These are phyloP conservation scores for Catocala fraxini DNA, from an alignment of 2,888 invertebrate genomes.

Conservation along the genomic window DNA sequence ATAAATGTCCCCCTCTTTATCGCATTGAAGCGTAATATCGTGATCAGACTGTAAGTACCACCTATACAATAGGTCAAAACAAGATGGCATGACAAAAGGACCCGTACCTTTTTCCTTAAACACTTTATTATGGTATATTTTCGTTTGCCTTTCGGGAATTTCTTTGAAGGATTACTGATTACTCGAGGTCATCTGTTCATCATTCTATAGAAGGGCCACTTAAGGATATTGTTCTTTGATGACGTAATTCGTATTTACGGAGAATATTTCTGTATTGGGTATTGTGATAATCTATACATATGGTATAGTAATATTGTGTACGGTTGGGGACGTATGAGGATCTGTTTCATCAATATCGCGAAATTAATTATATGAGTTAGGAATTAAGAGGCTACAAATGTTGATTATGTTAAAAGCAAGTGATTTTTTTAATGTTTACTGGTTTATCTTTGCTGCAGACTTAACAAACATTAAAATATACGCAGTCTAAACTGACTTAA, in stretches of 20 bases:
- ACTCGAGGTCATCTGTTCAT: slow-evolving; percentile 11
- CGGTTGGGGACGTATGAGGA: too few species aligned
- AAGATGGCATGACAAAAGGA: slow-evolving; percentile 14
- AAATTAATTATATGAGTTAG: too few species aligned
- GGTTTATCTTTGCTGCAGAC: too few species aligned
- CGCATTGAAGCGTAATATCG: slow-evolving; percentile 3
- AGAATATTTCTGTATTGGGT: background rate
- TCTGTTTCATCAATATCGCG: too few species aligned
- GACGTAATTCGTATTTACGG: background rate
- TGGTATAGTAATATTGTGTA: too few species aligned
- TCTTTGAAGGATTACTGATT: slow-evolving; percentile 24
- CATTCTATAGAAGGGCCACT: background rate
- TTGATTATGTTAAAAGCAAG: too few species aligned
- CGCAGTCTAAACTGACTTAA: too few species aligned
- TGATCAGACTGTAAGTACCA: slow-evolving; percentile 6
- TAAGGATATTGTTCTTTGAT: background rate
- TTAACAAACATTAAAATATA: too few species aligned
- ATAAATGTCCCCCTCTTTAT: slow-evolving; percentile 10
- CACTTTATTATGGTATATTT: slow-evolving; percentile 23
- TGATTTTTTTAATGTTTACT: too few species aligned
- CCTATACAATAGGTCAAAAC: slow-evolving; percentile 19
- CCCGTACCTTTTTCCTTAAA: slow-evolving; percentile 24
- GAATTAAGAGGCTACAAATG: too few species aligned
- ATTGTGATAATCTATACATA: too few species aligned
- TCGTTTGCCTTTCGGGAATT: slow-evolving; percentile 16